phyloP scores from a whole-genome alignment of 2,113 vertebrate genomes.

The Tricholaema leucomelas region DNA sequence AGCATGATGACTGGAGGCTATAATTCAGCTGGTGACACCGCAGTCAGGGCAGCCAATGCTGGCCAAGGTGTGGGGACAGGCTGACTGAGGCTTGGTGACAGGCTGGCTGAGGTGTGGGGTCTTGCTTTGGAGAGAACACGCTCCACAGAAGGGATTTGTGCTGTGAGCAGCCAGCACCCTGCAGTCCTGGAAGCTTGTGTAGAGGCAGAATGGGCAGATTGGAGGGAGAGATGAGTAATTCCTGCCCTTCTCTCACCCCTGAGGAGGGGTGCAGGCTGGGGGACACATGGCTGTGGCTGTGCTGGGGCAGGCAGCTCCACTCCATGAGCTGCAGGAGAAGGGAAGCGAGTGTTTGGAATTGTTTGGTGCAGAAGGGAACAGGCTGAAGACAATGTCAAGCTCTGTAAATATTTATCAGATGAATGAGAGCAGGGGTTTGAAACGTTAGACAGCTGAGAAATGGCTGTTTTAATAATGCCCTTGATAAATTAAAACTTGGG shows the following conservation, averaged over 20 bases:
- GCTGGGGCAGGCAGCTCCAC: accelerated
- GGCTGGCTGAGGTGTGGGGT: no score
- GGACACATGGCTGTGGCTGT: background rate
- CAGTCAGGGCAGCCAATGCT: background rate
- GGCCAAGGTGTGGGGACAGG: no score
- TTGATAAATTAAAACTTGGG: constrained; percentile 73
- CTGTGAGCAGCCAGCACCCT: accelerated
- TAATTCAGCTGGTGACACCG: background rate
- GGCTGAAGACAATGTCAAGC: constrained; percentile 77
- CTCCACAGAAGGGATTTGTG: no score
- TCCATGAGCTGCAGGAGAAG: background rate
- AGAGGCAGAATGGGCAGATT: background rate
- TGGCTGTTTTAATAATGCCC: constrained; percentile 78
- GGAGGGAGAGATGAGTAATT: background rate
- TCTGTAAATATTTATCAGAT: constrained; percentile 80
- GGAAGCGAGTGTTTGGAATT: constrained; percentile 72
- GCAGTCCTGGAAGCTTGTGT: accelerated
- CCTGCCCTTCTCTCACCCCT: background rate
- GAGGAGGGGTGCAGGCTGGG: background rate
- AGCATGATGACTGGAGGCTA: accelerated
- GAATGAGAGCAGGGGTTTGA: constrained; percentile 77
- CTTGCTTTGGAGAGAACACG: background rate
- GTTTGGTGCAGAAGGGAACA: constrained; percentile 71
- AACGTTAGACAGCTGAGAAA: constrained; percentile 79
- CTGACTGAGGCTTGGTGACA: no score